Conservation (phyloP, 2,888 invertebrate species). For the Pheosia tremula region DNA sequence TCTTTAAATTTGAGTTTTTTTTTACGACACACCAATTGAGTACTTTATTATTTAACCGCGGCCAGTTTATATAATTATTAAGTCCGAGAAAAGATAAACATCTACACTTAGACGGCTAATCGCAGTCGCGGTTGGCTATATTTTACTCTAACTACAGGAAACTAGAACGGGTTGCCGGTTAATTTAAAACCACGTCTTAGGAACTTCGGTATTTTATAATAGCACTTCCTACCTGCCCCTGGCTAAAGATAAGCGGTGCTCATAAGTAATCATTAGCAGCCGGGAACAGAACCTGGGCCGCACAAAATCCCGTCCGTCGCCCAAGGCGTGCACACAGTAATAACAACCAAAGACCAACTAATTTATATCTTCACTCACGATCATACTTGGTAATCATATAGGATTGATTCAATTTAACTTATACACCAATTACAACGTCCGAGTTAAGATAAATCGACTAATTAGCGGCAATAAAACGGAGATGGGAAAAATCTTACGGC, state of each 20-base stretch:
- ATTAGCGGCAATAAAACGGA: constrained; percentile 30
- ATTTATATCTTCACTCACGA: constrained; percentile 61
- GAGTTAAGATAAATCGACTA: constrained; percentile 38
- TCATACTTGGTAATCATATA: constrained; percentile 35
- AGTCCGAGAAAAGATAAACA: no score
- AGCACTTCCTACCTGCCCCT: constrained; percentile 45
- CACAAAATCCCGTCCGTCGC: constrained; percentile 60
- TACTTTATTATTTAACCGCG: no score
- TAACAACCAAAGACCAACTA: constrained; percentile 53
- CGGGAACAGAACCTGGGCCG: constrained; percentile 62
- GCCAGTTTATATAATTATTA: no score
- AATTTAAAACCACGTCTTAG: constrained; percentile 15
- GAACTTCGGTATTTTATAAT: constrained; percentile 44
- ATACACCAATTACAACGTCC: constrained; percentile 35
- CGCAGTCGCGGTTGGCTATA: background rate
- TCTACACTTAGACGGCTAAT: background rate
- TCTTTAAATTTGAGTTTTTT: no score
- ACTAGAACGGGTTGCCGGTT: background rate
- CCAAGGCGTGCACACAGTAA: constrained; percentile 60
- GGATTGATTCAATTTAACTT: constrained; percentile 39
- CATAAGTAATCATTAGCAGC: constrained; percentile 74
- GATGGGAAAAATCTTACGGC: constrained; percentile 10
- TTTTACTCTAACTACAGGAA: background rate
- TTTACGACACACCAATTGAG: no score
- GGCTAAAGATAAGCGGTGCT: constrained; percentile 56